Base-by-base conservation (phyloP, 2,888 invertebrate species). In the Caenorhabditis sinica region DNA sequence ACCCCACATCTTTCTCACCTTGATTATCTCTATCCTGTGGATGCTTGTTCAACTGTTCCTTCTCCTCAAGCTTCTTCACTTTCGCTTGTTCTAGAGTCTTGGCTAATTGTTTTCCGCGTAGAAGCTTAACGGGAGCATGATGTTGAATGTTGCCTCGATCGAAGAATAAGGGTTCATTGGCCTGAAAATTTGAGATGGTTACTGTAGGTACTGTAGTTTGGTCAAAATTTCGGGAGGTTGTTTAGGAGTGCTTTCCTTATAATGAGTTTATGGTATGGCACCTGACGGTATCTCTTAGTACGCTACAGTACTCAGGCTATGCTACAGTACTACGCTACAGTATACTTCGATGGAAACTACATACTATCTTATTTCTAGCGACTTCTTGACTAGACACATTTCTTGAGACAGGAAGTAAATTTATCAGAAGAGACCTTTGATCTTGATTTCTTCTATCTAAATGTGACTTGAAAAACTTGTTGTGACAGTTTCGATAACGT, bases 111-210 rank as follows among this genome's bases (percentile, higher is more conserved):
- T 45, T 65, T 20, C 85, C 85, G 11, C 36, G 23, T 15, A 81
- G 25, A 23, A 85, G 25, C 49, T 40, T 53, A 4, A 36, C 28
- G 25, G 77, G 81, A 53, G 58, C 40, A 45, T 85, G 85, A 20
- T 81, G 72, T 51, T 85, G 79, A 63, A 85, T 85, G 49, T 74
- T 74, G 33, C 83, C 85, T 1, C 88, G 75, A 65, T 88, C 86
- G 72, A 88, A 88, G 23, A 85, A 83, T 28, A 88, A 68, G 56
- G 77, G 85, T 56, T 85, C 86, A 49, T 83, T 65, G 15, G 82
- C 85, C 85, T 86, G 72, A 30, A 84, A 83, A 60, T 15, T 11
- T 28, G 1, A 23, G 23, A 23, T 4, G 2, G 45, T 45, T 45
- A 45, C n/a, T 33, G 61, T 28, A 72, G 43, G 20, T 20, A 49